phyloP scores from a whole-genome alignment of 2,888 invertebrate species.

The Lochmaea crataegi region DNA sequence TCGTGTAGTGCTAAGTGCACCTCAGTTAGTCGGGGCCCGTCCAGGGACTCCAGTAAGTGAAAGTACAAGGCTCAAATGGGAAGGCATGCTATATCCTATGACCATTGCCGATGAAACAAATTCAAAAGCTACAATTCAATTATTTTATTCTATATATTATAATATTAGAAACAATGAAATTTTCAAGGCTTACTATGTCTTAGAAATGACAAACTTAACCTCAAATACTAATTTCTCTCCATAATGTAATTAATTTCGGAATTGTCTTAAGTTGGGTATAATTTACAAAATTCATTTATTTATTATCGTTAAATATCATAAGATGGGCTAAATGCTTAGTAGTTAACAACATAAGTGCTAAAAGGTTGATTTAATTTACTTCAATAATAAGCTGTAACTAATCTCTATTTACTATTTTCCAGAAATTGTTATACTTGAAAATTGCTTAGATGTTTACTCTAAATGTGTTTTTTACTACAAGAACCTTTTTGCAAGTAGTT shows the following conservation, averaged over 20 bases:
- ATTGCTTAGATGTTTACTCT: too few relatives aligned
- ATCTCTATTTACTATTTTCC: too few relatives aligned
- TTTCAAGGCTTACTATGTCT: neutral
- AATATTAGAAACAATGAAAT: neutral
- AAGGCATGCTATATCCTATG: constrained; percentile 45
- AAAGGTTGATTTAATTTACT: too few relatives aligned
- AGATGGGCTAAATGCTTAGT: too few relatives aligned
- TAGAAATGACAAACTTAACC: constrained; percentile 12
- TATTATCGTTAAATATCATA: too few relatives aligned
- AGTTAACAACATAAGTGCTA: too few relatives aligned
- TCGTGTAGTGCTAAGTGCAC: constrained; percentile 84
- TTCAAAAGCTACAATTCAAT: neutral
- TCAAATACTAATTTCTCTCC: neutral
- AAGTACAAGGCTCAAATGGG: constrained; percentile 51
- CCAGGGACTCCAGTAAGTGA: constrained; percentile 83
- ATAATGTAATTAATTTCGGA: too few relatives aligned
- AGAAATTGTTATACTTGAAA: too few relatives aligned
- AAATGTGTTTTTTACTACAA: too few relatives aligned
- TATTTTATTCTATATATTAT: neutral
- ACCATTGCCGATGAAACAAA: constrained; percentile 18
- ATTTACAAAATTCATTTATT: neutral
- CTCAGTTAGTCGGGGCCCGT: constrained; percentile 82
- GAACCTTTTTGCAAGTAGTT: too few relatives aligned
- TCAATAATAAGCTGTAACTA: too few relatives aligned
- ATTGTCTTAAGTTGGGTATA: neutral